phyloP scores from a whole-genome alignment of 64 coral and sea anemone genomes.

The Hydrozoanthus tunicans region DNA sequence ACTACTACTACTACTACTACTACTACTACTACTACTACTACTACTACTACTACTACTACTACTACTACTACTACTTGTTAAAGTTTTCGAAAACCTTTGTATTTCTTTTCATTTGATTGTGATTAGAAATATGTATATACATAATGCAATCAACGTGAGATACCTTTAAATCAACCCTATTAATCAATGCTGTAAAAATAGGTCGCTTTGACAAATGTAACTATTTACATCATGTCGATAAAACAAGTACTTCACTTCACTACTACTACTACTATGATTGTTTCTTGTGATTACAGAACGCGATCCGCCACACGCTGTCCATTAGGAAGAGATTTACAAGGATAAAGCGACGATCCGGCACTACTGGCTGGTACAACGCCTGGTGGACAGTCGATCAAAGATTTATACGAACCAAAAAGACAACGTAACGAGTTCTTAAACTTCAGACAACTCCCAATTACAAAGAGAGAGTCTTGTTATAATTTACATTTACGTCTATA shows the following conservation, averaged over 20 bases:
- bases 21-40: too few relatives aligned
- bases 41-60: too few relatives aligned
- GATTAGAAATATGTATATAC: too few relatives aligned
- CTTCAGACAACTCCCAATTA: neutral
- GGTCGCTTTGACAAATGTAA: neutral
- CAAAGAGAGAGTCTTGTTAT: neutral
- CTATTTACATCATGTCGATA: neutral
- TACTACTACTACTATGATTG: neutral
- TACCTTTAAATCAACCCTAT: too few relatives aligned
- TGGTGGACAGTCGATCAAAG: slow-evolving; percentile 52
- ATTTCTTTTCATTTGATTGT: too few relatives aligned
- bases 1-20: too few relatives aligned
- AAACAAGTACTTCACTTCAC: neutral
- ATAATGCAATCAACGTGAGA: too few relatives aligned
- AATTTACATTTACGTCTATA: neutral
- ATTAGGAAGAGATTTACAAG: slow-evolving; percentile 41
- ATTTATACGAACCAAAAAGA: slow-evolving; percentile 11
- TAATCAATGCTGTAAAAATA: too few relatives aligned
- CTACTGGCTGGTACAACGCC: slow-evolving; percentile 35
- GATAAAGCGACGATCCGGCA: slow-evolving; percentile 1
- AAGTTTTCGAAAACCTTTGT: too few relatives aligned
- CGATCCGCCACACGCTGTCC: slow-evolving; percentile 48
- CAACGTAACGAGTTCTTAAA: neutral
- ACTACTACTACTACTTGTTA: too few relatives aligned
- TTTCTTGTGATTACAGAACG: slow-evolving; percentile 3